A percentile compares a stretch with the other conserved stretches of the same genome.
Evolutionary conservation across 2,113 vertebrate species (phyloP).

Genomic region (Hypocryptadius cinnamomeus): DNA sequence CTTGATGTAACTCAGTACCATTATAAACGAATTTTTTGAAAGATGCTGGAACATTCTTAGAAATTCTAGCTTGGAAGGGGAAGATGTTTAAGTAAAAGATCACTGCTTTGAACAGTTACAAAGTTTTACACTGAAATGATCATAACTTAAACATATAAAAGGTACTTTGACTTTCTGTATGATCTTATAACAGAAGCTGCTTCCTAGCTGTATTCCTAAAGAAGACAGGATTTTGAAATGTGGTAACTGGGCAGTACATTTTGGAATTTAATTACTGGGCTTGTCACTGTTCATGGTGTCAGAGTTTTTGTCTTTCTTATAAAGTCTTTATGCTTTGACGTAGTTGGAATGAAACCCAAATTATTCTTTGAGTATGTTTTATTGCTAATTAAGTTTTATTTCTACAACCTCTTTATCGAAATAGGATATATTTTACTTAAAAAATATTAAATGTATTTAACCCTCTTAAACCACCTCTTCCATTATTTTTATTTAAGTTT

Average conservation of each 20-base stretch:
- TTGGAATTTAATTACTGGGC: not conserved
- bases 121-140: not conserved
- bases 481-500: not conserved
- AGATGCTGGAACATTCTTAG: not conserved
- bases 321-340: not conserved
- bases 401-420: not conserved
- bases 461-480: not conserved
- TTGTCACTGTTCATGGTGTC: not conserved
- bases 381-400: not conserved
- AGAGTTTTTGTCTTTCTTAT: not conserved
- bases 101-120: not conserved
- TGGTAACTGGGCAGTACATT: not conserved
- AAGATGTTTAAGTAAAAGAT: not conserved
- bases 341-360: not conserved
- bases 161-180: not conserved
- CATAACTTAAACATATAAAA: not conserved
- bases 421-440: not conserved
- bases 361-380: not conserved
- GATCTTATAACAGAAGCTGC: not conserved
- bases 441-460: not conserved
- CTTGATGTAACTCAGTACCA: not conserved
- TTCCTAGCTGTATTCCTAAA: not conserved
- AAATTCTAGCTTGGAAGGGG: not conserved
- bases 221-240: not conserved
- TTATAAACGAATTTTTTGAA: not conserved